These are phyloP conservation scores for Reticulitermes lucifugus DNA, from an alignment of 2,888 invertebrate genomes.

Conservation along the genomic window DNA sequence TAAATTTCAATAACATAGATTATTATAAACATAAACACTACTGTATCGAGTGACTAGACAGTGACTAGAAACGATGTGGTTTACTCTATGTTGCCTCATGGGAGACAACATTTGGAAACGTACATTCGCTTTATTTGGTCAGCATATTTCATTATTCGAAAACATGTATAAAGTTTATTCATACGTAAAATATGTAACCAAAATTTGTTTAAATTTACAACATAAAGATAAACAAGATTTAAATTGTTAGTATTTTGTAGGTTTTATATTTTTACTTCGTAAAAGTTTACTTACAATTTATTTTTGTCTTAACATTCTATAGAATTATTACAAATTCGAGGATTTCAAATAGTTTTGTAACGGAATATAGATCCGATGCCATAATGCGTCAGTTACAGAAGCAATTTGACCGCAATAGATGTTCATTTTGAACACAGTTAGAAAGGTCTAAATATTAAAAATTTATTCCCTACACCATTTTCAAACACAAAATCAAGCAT, in stretches of 20 bases:
- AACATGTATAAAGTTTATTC: too few relatives aligned
- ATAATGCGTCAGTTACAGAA: neutral
- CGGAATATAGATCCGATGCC: constrained; percentile 1
- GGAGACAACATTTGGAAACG: too few relatives aligned
- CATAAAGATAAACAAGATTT: neutral
- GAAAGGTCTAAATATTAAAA: neutral
- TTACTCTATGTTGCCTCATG: too few relatives aligned
- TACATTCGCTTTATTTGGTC: too few relatives aligned
- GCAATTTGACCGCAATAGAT: neutral
- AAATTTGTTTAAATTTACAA: too few relatives aligned
- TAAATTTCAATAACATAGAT: too few relatives aligned
- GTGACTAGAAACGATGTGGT: too few relatives aligned
- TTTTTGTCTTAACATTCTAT: neutral
- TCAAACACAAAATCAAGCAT: neutral
- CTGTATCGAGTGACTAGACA: too few relatives aligned
- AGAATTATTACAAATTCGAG: neutral
- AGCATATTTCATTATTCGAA: too few relatives aligned
- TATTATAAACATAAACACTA: too few relatives aligned
- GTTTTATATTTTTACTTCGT: neutral
- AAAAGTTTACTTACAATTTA: neutral
- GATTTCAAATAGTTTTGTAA: neutral
- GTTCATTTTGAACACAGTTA: constrained; percentile 4
- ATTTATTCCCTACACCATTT: neutral
- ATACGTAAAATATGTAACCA: too few relatives aligned
- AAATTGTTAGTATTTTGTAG: neutral